Evolutionary conservation across 2,797 vertebrate genomes (phyloP), one percentile per base, ranked within the genome.

Genomic region (Myoxocephalus aenaeus): DNA sequence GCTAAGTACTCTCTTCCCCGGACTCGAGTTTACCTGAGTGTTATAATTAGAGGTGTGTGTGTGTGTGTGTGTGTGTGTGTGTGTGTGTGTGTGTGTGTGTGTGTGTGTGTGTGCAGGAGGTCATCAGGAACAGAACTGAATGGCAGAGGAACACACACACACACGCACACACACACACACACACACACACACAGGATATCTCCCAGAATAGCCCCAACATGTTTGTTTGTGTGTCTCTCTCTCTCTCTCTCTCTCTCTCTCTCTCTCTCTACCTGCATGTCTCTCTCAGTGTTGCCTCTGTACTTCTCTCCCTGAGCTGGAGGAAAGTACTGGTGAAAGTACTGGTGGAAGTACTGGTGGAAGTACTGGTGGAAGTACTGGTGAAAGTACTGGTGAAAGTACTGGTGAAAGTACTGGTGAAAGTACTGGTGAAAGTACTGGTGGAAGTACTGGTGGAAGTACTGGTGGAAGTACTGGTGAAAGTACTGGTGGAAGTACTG

Each of bases 1-100:
- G 84, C 78, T 89, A 90, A 92, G 86, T 83, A 84, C 77, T 89
- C 85, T 86, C 88, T 86, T 92, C 89, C 91, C 82, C 22, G 40
- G 84, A 84, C 79, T 77, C 20, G 22, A 83, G 81, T 90, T 93
- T 89, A 92, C 89, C 90, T 90, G 89, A 81, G 83, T 83, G 83
- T 90, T 86, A 86, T 92, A 87, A 87, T 91, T 91, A 83, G 81
- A 79, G 64, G 65, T 76, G 71, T 81, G 77, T 80, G 77, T 82
- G 64, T 63, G 38, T 40, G 61, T 59, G 50, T 32, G 67, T 34
- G 48, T 75, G 53, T 79, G 40, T 76, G 68, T 84, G 75, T 83
- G 70, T 70, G 54, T 79, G 82, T 50, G 64, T 54, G 74, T 62
- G 66, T 80, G 58, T 63, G 38, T 40, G 61, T 59, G 50, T 32